phyloP scores from a whole-genome alignment of 2,888 invertebrate species.

The Oscheius myriophilus region DNA sequence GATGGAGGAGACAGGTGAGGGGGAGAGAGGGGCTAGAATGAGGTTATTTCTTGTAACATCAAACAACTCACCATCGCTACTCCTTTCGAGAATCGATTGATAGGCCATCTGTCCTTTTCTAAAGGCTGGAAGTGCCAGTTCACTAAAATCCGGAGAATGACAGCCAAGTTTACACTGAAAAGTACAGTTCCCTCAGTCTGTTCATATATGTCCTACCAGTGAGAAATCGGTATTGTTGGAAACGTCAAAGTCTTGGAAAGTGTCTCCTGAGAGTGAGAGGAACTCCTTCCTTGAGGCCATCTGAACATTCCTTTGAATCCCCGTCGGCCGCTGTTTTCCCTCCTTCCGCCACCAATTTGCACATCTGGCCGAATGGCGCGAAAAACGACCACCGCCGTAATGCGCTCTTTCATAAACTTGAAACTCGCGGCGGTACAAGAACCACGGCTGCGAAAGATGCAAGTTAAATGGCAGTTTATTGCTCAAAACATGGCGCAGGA shows the following conservation, averaged over 20 bases:
- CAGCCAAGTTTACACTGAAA: slow-evolving; percentile 56
- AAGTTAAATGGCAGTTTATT: no score
- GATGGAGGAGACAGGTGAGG: slow-evolving; percentile 17
- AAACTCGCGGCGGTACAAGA: no score
- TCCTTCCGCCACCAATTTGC: slow-evolving; percentile 27
- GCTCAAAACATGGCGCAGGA: no score
- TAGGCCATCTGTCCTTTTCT: slow-evolving; percentile 45
- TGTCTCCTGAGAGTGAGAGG: slow-evolving; percentile 34
- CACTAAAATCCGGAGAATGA: slow-evolving; percentile 47
- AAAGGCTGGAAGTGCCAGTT: slow-evolving; percentile 50
- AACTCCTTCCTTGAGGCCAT: slow-evolving; percentile 40
- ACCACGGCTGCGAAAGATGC: no score
- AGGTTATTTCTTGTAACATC: not conserved
- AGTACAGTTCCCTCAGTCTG: not conserved
- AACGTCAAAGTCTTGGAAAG: slow-evolving; percentile 42
- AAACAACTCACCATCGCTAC: slow-evolving; percentile 33
- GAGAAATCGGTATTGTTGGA: slow-evolving; percentile 50
- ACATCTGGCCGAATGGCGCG: slow-evolving; percentile 23
- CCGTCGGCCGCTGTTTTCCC: not conserved
- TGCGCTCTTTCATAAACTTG: not conserved
- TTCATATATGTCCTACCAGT: slow-evolving; percentile 35
- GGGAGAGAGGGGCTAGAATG: slow-evolving; percentile 15
- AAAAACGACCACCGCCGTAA: slow-evolving; percentile 21
- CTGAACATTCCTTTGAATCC: slow-evolving; percentile 31
- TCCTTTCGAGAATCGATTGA: slow-evolving; percentile 34